Evolutionary conservation across 2,113 vertebrate genomes (phyloP).

Genomic region (Neodontobutis hainanensis): DNA sequence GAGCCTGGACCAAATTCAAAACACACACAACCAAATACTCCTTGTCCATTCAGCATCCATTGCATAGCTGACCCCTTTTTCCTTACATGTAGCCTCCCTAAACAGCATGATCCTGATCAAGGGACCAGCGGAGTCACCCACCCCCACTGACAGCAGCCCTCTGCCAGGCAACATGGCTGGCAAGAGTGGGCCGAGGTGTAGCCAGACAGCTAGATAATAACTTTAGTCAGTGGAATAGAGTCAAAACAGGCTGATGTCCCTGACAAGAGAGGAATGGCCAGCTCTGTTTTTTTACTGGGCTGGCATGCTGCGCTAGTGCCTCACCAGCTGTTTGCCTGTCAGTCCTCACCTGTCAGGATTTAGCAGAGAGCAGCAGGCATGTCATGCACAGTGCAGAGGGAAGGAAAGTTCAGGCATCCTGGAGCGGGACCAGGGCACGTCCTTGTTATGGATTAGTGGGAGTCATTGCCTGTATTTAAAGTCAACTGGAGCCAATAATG

Average conservation of each 20-base stretch:
- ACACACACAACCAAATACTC: constrained; percentile 31
- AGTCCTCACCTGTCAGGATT: constrained; percentile 62
- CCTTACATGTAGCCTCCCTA: constrained; percentile 48
- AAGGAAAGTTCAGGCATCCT: constrained; percentile 35
- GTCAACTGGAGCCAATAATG: constrained; percentile 18
- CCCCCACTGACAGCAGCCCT: constrained; percentile 57
- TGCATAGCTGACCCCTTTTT: constrained; percentile 43
- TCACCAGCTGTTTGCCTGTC: constrained; percentile 74
- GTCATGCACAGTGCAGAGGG: constrained; percentile 49
- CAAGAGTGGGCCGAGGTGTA: constrained; percentile 37
- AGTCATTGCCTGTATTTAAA: constrained; percentile 26
- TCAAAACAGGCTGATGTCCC: constrained; percentile 41
- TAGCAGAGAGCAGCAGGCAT: constrained; percentile 47
- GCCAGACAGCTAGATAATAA: constrained; percentile 60
- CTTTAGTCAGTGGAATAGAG: constrained; percentile 51
- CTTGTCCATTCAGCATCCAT: constrained; percentile 53
- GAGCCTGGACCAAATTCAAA: constrained; percentile 63
- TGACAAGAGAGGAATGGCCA: constrained; percentile 40
- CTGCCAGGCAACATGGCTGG: constrained; percentile 64
- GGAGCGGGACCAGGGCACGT: constrained; percentile 20
- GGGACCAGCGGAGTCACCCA: constrained; percentile 49
- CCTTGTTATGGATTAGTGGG: constrained; percentile 54
- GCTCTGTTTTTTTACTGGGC: constrained; percentile 49
- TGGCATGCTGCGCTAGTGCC: constrained; percentile 52
- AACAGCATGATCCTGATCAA: constrained; percentile 70